phyloP scores from a whole-genome alignment of 2,113 vertebrate species.

The Myodes glareolus region DNA sequence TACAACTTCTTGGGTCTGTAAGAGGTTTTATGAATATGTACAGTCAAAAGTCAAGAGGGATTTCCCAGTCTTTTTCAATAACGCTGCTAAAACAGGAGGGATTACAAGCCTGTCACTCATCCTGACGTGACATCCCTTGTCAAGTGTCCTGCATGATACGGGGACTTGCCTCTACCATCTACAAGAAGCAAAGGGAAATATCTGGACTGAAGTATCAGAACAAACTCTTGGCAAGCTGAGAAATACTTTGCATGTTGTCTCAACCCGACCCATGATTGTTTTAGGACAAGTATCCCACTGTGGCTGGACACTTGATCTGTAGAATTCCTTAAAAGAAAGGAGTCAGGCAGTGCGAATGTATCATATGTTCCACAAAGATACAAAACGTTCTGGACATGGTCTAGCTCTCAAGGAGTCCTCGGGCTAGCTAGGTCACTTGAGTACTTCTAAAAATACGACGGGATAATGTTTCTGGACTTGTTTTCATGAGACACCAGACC shows the following conservation, averaged over 20 bases:
- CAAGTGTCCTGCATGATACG: background rate
- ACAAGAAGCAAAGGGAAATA: background rate
- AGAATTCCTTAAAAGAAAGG: slow-evolving; percentile 69
- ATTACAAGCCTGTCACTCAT: background rate
- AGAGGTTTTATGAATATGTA: background rate
- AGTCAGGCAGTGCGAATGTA: background rate
- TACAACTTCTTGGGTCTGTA: background rate
- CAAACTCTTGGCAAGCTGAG: slow-evolving; percentile 2
- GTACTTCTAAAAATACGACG: slow-evolving; percentile 63
- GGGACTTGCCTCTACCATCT: background rate
- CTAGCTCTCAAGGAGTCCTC: slow-evolving; percentile 24
- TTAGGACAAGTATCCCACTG: slow-evolving; percentile 50
- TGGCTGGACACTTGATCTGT: slow-evolving; percentile 29
- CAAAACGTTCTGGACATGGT: background rate
- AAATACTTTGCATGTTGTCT: slow-evolving; percentile 55
- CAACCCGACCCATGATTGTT: slow-evolving; percentile 14
- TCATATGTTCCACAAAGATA: slow-evolving; percentile 27
- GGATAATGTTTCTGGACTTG: background rate
- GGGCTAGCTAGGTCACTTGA: slow-evolving; percentile 41
- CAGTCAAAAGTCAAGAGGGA: background rate
- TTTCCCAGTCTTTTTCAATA: background rate
- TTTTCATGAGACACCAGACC: slow-evolving; percentile 29
- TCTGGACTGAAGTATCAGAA: background rate
- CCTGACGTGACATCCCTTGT: background rate
- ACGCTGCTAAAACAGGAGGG: background rate